Conservation (phyloP, 2,888 invertebrate species). For the Dyspetes luteomarginatus region DNA sequence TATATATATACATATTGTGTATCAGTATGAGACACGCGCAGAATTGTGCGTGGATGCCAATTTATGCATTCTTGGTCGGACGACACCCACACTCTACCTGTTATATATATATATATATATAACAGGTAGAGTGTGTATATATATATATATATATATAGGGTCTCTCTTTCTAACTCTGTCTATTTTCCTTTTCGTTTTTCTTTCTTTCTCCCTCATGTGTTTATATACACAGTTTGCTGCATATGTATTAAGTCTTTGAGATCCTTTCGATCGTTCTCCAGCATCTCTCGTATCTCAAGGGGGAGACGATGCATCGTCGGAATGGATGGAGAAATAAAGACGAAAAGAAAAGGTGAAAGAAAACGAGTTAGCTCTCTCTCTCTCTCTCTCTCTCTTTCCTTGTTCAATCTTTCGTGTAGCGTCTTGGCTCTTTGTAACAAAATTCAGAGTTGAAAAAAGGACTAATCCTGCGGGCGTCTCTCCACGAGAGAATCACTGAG, state of each 20-base stretch:
- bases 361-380: slow-evolving; percentile 22
- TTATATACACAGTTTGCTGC: neutral
- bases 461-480: slow-evolving; percentile 62
- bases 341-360: slow-evolving; percentile 39
- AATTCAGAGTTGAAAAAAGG: slow-evolving; percentile 31
- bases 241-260: neutral
- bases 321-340: slow-evolving; percentile 38
- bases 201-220: slow-evolving; percentile 2
- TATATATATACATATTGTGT: slow-evolving; percentile 7
- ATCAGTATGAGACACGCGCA: slow-evolving; percentile 61
- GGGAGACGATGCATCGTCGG: neutral
- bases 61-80: slow-evolving; percentile 74
- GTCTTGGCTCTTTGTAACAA: slow-evolving; percentile 16
- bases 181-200: slow-evolving; percentile 33
- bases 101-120: slow-evolving; percentile 10
- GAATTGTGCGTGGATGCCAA: slow-evolving; percentile 73
- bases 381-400: neutral
- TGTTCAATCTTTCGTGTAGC: neutral
- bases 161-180: slow-evolving; percentile 31
- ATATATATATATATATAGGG: no score
- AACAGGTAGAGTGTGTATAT: no score
- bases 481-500: slow-evolving; percentile 55
- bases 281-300: slow-evolving; percentile 52
- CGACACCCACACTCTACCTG: slow-evolving; percentile 71
- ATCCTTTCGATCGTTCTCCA: slow-evolving; percentile 54